Conservation (phyloP, 2,888 invertebrate genomes). For the Ariolimax columbianus region DNA sequence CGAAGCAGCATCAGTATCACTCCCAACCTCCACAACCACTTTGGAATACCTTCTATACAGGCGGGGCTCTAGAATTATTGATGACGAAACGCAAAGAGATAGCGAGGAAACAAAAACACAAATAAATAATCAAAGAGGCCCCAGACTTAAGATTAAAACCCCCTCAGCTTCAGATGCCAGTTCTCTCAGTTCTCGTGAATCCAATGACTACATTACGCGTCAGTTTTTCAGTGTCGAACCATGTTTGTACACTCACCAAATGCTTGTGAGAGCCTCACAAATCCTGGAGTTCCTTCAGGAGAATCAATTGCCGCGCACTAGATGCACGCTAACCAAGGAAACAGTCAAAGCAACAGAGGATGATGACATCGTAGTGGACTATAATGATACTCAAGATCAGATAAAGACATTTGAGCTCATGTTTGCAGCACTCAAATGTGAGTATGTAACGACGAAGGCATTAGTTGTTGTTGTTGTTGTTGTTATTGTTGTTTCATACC, state of each 20-base stretch:
- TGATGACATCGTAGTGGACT: conserved; percentile 61
- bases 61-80: neutral
- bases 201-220: neutral
- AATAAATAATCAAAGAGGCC: neutral
- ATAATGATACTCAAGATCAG: conserved; percentile 70
- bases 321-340: conserved; percentile 53
- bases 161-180: neutral
- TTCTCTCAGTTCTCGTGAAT: too few species aligned
- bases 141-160: neutral
- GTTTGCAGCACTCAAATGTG: conserved; percentile 75
- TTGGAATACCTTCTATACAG: conserved; percentile 39
- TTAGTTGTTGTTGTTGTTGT: too few species aligned
- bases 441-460: too few species aligned
- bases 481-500: too few species aligned
- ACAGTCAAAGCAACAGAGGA: conserved; percentile 53
- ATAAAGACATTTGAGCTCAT: conserved; percentile 72
- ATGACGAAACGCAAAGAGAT: neutral
- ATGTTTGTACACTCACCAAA: conserved; percentile 69
- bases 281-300: conserved; percentile 69
- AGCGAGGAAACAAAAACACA: neutral
- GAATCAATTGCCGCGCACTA: conserved; percentile 48
- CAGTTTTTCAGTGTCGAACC: conserved; percentile 69
- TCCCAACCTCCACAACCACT: conserved; percentile 40
- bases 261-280: conserved; percentile 67
- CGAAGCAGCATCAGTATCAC: conserved; percentile 32